Evolutionary conservation across 2,797 vertebrate genomes (phyloP).

Genomic region (Anableps anableps): DNA sequence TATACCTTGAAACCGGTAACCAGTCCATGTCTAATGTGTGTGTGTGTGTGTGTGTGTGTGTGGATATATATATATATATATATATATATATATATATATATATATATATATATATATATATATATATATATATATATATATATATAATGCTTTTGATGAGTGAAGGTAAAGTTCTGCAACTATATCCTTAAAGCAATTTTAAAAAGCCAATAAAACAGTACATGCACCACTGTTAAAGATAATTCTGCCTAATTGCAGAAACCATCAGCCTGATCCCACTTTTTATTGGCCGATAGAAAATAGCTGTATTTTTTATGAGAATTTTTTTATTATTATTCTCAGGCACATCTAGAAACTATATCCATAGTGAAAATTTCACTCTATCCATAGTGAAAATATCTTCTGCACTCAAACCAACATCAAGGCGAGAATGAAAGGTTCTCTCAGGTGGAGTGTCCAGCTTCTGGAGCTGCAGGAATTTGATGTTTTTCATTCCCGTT

Average conservation of each 20-base stretch:
- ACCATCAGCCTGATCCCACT: background rate
- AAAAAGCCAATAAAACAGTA: too few relatives aligned
- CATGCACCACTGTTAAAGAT: background rate
- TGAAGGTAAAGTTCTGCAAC: background rate
- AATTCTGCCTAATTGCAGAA: background rate
- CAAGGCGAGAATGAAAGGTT: background rate
- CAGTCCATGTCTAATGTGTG: too few relatives aligned
- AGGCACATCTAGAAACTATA: background rate
- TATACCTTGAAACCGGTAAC: too few relatives aligned
- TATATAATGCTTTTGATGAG: background rate
- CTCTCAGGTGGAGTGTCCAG: background rate
- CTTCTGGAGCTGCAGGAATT: background rate
- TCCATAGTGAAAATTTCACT: too few relatives aligned
- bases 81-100: too few relatives aligned
- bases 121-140: too few relatives aligned
- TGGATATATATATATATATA: too few relatives aligned
- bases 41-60: too few relatives aligned
- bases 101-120: too few relatives aligned
- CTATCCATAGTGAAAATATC: background rate
- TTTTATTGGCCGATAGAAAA: background rate
- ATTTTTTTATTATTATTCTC: background rate
- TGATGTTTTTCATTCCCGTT: background rate
- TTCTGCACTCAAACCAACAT: background rate
- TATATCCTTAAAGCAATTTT: too few relatives aligned
- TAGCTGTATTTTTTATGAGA: background rate